Evolutionary conservation across 1,140 invertebrate genomes (phyloP).

Genomic region (Drosophila repletoides): DNA sequence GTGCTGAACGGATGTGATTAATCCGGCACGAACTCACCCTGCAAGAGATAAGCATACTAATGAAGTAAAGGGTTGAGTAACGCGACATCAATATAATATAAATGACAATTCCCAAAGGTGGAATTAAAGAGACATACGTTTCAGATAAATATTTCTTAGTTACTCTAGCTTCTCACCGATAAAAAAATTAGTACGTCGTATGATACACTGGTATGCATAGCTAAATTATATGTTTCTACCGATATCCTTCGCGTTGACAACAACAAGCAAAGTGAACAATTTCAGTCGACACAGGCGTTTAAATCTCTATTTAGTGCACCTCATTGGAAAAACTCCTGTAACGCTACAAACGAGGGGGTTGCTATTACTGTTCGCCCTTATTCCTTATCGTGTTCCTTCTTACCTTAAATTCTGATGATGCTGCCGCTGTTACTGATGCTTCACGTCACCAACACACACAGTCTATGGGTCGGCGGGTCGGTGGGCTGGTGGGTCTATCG

Average conservation of each 20-base stretch:
- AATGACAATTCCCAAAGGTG: slow-evolving; percentile 31
- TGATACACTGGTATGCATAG: too few species aligned
- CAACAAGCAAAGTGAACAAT: slow-evolving; percentile 48
- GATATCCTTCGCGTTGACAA: slow-evolving; percentile 40
- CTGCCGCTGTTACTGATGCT: slow-evolving; percentile 44
- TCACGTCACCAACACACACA: slow-evolving; percentile 61
- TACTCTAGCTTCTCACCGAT: background rate
- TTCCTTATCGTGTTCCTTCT: background rate
- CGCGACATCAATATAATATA: slow-evolving; percentile 5
- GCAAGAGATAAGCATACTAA: background rate
- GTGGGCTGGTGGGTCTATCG: too few species aligned
- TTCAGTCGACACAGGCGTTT: slow-evolving; percentile 45
- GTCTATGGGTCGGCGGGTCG: slow-evolving; percentile 5
- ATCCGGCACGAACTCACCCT: background rate
- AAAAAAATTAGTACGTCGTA: too few species aligned
- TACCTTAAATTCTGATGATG: background rate
- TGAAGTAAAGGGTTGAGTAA: slow-evolving; percentile 19
- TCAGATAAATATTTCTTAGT: background rate
- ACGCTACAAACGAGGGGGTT: slow-evolving; percentile 36
- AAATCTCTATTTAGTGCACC: slow-evolving; percentile 77
- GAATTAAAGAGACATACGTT: slow-evolving; percentile 24
- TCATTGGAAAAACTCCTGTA: slow-evolving; percentile 41
- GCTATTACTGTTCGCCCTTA: background rate
- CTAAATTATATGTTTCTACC: background rate
- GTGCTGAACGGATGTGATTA: background rate